Base-by-base conservation (phyloP, 2,113 vertebrate genomes). In the Opisthocomus hoazin region DNA sequence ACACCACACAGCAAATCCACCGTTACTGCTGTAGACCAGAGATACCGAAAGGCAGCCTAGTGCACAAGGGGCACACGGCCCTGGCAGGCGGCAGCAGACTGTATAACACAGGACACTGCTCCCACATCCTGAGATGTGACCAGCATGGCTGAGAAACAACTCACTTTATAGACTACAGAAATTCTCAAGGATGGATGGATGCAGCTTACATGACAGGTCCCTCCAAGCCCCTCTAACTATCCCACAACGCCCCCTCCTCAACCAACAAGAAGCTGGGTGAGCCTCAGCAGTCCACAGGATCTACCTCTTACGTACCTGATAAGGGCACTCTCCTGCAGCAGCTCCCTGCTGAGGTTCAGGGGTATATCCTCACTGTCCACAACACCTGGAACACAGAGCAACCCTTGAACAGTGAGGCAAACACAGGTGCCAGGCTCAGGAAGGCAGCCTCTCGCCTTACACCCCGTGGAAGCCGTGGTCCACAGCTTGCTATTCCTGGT, bases 301-400 rank as follows among this genome's bases (percentile, higher is more conserved):
- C 74, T 24, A n/a, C 20, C 22, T 45, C 16, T 10, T 6, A 48
- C 95, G 95, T 94, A 99, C 99, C 99, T 98, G 98, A 99, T 99
- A 69, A 99, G 98, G 29, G 97, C 95, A 17, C 99, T 99, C 97
- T 99, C 99, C 97, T 99, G 99, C 51, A 99, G 98, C 61, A 99
- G 98, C 97, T 99, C 99, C 94, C 99, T 98, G 98, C 99, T 99
- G 96, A 99, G 98, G 95, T 99, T 99, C 91, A 99, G 97, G 7
- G 99, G 99, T 87, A 99, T 99, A 94, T 99, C 99, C 97, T 99
- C 99, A 30, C 99, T 99, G 98, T 99, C 99, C 96, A 99, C 99
- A 93, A 99, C 99, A 81, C 99, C 99, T 99, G 78, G 64, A 93
- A 95, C 65, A 94, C 53, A 94, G 36, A 94, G 50, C 50, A 70